Evolutionary conservation across 2,797 vertebrate species (phyloP), one percentile per base, ranked within the genome.

Genomic region (Taenioides sp.): DNA sequence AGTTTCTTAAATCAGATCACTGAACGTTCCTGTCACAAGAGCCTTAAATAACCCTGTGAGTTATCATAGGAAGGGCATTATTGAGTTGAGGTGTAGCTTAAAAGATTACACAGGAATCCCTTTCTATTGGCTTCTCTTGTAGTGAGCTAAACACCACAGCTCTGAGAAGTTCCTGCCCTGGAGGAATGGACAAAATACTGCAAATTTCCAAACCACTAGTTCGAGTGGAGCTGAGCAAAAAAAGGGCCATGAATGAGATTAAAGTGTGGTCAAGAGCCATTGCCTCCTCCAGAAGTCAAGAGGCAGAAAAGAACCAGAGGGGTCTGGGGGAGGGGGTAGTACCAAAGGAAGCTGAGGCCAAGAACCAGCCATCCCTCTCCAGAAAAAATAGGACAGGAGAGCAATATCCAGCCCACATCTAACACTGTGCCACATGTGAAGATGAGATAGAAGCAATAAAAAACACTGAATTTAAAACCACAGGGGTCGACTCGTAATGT

Each of bases 71-170:
- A 83, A 86, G 76, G 52, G 81, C 72, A 88, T 89, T 89, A 87
- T 84, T 64, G 43, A 71, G 80, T 76, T 80, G 77, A 87, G 83
- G 84, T 89, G 84, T 83, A 88, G 85, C 86, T 91, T 90, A 87
- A 87, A 84, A 88, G 87, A 87, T 90, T 89, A 87, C 70, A 73
- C 54, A 57, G 27, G 73, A 90, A 85, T 78, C 71, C 73, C 65
- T 87, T 89, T 74, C 84, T 86, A 86, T 88, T 73, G 80, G 80
- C 80, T 88, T 81, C 71, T 55, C 70, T 83, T 79, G 80, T 83
- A 80, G 76, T 85, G 85, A 83, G 82, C 73, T 66, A 80, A 88
- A 86, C 71, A 84, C 47, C 70, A 65, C 80, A 77, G 22, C 40
- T 80, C 11, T 58, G 74, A 71, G 75, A 83, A 82, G 63, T 75